Evolutionary conservation across 2,113 vertebrate genomes (phyloP), one percentile per base, ranked within the genome.

Genomic region (Cyrtonyx montezumae): DNA sequence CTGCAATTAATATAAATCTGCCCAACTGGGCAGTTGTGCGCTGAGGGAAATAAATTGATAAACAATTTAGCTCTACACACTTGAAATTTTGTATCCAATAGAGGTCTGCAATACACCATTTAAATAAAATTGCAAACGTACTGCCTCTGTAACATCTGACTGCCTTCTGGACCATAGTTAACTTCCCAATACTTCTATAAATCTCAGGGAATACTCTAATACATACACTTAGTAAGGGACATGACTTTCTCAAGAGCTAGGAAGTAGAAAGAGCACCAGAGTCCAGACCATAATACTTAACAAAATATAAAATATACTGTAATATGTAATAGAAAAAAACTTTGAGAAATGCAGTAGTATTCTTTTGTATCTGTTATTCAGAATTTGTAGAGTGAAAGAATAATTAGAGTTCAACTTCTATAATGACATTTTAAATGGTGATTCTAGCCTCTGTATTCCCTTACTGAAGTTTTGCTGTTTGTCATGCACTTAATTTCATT

Each of bases 1-100:
- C 98, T 98, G 96, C 99, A 99, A 96, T 99, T 99, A 77, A 98
- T 95, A 63, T 99, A 99, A 71, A 98, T 88, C 95, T 99, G 99
- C 58, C 98, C 98, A 3, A 25, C 75, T 0, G 99, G 98, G 96
- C 99, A 99, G 75, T 95, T 55, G 16, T 91, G 95, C 55, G 94
- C 98, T 99, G 91, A 21, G 40, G 11, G 5, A 30, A 55, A 89
- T 15, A 91, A 70, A 56, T 32, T 19, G 13, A 65, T 5, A 76
- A 61, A 32, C 11, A 11, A 18, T 58, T 87, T 14, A 62, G 28
- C 9, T 55, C 34, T 67, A 87, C 28, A 63, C 11, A 59, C 1
- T 19, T 46, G 19, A 70, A 77, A 83, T 70, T n/a, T 2, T 79
- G 6, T 34, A 11, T 59, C 62, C 18, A 30, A 7, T 32, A 55